phyloP scores from a whole-genome alignment of 1,140 invertebrate genomes.

The Yoshiicerus persimilis region DNA sequence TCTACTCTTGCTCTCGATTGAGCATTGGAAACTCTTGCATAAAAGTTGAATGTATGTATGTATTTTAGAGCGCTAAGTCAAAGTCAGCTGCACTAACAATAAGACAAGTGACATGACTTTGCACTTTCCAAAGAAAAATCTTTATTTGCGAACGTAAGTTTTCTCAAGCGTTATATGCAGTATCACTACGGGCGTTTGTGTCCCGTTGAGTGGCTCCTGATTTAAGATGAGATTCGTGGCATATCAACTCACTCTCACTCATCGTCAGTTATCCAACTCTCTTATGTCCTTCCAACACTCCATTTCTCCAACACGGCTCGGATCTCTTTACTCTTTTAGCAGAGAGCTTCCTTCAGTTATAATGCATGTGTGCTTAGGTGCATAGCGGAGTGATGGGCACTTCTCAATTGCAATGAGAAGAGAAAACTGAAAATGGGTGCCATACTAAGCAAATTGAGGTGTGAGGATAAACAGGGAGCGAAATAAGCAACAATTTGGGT shows the following conservation, averaged over 20 bases:
- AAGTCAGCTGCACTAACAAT: slow-evolving; percentile 33
- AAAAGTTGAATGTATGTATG: slow-evolving; percentile 24
- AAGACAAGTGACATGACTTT: slow-evolving; percentile 46
- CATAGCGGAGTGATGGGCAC: no score
- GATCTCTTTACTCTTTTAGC: neutral
- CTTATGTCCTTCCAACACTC: neutral
- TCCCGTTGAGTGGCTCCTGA: neutral
- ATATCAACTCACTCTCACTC: neutral
- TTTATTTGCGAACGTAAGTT: slow-evolving; percentile 31
- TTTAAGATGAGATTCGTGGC: slow-evolving; percentile 13
- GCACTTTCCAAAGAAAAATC: slow-evolving; percentile 41
- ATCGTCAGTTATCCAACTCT: neutral
- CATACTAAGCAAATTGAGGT: no score
- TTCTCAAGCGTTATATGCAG: slow-evolving; percentile 30
- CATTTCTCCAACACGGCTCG: neutral
- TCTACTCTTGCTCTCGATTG: slow-evolving; percentile 1
- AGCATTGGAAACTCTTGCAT: slow-evolving; percentile 15
- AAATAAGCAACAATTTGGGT: no score
- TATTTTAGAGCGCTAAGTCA: slow-evolving; percentile 23
- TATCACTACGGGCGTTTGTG: neutral
- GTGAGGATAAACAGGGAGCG: no score
- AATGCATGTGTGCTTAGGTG: no score
- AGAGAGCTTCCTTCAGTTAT: no score
- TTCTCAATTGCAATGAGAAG: no score
- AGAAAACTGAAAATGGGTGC: no score